A percentile compares a stretch with the other conserved stretches of the same genome.
Conservation (phyloP, 2,113 vertebrate species). For the Actinemys pallida region DNA sequence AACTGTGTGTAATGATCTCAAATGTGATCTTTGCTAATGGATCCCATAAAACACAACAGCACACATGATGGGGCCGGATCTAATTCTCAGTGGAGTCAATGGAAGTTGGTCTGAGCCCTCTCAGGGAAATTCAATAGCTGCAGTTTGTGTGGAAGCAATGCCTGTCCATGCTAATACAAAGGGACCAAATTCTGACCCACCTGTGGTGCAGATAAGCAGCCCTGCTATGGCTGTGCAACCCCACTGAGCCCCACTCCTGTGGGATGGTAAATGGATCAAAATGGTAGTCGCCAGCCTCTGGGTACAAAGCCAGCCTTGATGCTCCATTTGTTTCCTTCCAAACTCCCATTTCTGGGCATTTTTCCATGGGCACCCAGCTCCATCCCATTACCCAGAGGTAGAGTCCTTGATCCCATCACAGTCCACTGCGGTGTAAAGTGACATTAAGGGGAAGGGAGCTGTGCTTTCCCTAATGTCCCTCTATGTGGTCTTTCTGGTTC, state of each 20-base stretch:
- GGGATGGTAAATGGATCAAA: neutral
- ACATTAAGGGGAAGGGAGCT: neutral
- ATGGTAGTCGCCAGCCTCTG: neutral
- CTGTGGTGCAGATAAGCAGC: neutral
- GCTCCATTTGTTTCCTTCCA: neutral
- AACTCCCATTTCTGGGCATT: accelerated
- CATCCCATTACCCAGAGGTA: neutral
- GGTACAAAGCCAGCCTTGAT: neutral
- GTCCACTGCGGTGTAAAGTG: neutral
- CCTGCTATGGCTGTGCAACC: neutral
- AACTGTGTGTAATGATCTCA: neutral
- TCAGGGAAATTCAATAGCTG: neutral
- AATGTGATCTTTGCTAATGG: neutral
- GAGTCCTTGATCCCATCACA: neutral
- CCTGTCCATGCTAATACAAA: neutral
- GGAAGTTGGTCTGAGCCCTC: neutral
- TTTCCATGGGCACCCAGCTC: neutral
- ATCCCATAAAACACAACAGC: neutral
- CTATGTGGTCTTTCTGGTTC: neutral
- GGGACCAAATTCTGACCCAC: neutral
- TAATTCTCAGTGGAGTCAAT: accelerated
- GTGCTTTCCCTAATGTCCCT: neutral
- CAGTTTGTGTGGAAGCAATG: neutral
- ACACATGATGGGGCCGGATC: neutral
- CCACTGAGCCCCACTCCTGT: neutral